phyloP scores from a whole-genome alignment of 1,140 invertebrate genomes.

The Bathynomus jamesi region DNA sequence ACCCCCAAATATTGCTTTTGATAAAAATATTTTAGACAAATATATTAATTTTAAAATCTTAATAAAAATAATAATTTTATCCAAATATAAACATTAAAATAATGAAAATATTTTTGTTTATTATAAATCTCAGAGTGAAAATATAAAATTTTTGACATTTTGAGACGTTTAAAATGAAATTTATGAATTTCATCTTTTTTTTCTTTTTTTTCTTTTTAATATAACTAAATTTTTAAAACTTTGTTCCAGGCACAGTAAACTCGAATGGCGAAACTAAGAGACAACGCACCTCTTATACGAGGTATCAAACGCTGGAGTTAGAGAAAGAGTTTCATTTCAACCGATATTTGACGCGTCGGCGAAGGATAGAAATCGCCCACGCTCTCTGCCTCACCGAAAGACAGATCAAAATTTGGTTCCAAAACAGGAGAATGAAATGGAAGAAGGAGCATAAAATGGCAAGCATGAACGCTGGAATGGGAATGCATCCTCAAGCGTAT shows the following conservation, averaged over 20 bases:
- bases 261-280: conserved; percentile 63
- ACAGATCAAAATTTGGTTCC: conserved; percentile 94
- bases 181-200: too few species aligned
- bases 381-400: conserved; percentile 69
- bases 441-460: conserved; percentile 94
- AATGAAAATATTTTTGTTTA: too few species aligned
- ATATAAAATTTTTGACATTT: too few species aligned
- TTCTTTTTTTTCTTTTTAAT: too few species aligned
- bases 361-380: conserved; percentile 75
- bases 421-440: conserved; percentile 98
- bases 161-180: too few species aligned
- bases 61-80: too few species aligned
- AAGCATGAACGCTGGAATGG: conserved; percentile 38
- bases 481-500: conserved; percentile 38
- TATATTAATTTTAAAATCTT: too few species aligned
- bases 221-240: not conserved
- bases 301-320: conserved; percentile 90
- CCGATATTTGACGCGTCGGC: conserved; percentile 73
- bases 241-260: conserved; percentile 33
- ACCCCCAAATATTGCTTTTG: too few species aligned
- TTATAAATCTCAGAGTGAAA: too few species aligned
- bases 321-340: conserved; percentile 98
- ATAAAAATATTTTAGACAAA: too few species aligned
- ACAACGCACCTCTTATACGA: conserved; percentile 88
- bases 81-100: too few species aligned